Conservation (phyloP, 2,888 invertebrate genomes). For the Hypomecis atomaria region DNA sequence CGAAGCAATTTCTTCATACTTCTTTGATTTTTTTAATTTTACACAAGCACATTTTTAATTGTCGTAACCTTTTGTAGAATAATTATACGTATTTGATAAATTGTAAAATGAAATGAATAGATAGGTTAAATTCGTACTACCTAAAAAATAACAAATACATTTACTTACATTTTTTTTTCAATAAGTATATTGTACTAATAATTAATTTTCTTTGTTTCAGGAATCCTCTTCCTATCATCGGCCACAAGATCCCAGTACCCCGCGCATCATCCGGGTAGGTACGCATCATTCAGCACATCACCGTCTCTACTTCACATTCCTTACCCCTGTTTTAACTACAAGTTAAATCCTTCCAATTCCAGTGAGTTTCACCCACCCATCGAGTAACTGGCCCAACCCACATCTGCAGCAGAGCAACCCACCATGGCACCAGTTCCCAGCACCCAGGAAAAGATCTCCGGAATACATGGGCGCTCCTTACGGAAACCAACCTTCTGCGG, state of each 20-base stretch:
- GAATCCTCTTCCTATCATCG: constrained; percentile 59
- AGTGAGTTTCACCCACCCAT: constrained; percentile 66
- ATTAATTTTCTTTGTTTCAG: constrained; percentile 58
- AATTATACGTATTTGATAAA: too few relatives aligned
- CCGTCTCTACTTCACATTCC: constrained; percentile 2
- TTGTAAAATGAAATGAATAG: too few relatives aligned
- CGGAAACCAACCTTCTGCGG: constrained; percentile 36
- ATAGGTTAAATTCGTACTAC: too few relatives aligned
- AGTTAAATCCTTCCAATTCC: constrained; percentile 45
- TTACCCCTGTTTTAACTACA: constrained; percentile 20
- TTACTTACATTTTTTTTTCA: too few relatives aligned
- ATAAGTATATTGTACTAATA: not conserved
- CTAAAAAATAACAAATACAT: too few relatives aligned
- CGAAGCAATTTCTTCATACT: not conserved
- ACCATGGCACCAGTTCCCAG: constrained; percentile 74
- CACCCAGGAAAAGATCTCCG: constrained; percentile 74
- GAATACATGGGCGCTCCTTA: constrained; percentile 44
- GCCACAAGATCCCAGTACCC: constrained; percentile 66
- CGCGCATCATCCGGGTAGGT: constrained; percentile 80
- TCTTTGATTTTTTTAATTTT: too few relatives aligned
- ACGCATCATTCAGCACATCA: constrained; percentile 67
- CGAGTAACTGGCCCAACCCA: constrained; percentile 62
- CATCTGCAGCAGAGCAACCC: constrained; percentile 65
- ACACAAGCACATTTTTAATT: not conserved
- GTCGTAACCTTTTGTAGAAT: too few relatives aligned